Conservation (phyloP, 2,113 vertebrate genomes). For the Melanerpes aurifrons region DNA sequence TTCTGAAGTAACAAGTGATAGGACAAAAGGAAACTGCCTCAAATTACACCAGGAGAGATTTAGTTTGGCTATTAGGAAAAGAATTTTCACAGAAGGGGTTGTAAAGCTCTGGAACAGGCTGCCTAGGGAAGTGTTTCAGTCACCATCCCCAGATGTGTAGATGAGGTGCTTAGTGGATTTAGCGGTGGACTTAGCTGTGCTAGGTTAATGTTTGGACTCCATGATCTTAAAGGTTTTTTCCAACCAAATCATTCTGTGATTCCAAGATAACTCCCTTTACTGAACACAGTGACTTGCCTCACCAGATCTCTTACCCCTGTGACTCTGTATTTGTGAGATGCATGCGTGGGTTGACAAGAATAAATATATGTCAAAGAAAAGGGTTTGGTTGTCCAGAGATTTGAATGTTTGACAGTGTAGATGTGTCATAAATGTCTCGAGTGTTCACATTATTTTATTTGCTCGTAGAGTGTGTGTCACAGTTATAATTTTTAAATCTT, state of each 20-base stretch:
- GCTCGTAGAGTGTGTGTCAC: not conserved
- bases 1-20: not conserved
- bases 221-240: not conserved
- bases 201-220: not conserved
- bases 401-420: not conserved
- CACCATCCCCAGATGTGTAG: not conserved
- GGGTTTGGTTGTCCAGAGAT: not conserved
- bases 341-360: not conserved
- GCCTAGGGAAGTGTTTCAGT: not conserved
- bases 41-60: not conserved
- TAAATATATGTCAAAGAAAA: not conserved
- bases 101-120: not conserved
- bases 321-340: not conserved
- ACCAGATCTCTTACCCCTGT: not conserved
- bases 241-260: not conserved
- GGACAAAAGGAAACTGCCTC: not conserved
- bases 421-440: not conserved
- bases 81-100: not conserved
- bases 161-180: not conserved
- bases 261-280: not conserved
- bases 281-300: not conserved
- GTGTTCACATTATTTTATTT: not conserved
- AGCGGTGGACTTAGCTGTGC: not conserved
- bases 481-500: constrained; percentile 7
- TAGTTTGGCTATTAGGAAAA: not conserved